Conservation (phyloP, 2,113 vertebrate species). For the Ictalurus furcatus region DNA sequence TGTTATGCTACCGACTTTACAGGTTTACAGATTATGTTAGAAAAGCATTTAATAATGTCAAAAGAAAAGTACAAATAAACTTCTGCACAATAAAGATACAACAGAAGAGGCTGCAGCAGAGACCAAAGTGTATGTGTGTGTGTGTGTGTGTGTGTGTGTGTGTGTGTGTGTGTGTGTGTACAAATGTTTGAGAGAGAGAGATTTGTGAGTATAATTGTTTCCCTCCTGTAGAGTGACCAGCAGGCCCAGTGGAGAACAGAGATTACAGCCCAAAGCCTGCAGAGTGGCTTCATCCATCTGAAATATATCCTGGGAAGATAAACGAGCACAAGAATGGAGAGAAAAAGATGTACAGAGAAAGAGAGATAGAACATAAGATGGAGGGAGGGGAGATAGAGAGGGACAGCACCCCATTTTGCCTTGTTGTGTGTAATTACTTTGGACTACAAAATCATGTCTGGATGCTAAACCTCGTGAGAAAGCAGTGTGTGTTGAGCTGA, state of each 20-base stretch:
- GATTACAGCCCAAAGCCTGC: constrained; percentile 22
- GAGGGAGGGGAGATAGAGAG: constrained; percentile 4
- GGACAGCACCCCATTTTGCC: constrained; percentile 31
- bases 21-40: neutral
- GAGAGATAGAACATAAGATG: neutral
- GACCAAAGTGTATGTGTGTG: neutral
- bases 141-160: constrained; percentile 9
- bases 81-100: neutral
- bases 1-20: neutral
- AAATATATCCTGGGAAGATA: constrained; percentile 33
- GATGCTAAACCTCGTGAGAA: neutral
- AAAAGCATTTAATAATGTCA: neutral
- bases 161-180: constrained; percentile 6
- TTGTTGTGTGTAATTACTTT: constrained; percentile 43
- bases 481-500: neutral
- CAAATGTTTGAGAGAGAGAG: constrained; percentile 16
- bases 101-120: neutral
- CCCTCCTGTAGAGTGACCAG: constrained; percentile 42
- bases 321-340: constrained; percentile 1
- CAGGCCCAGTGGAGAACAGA: constrained; percentile 41
- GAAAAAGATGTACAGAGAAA: neutral
- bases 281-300: constrained; percentile 45
- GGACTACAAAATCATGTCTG: constrained; percentile 41
- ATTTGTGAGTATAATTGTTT: constrained; percentile 32
- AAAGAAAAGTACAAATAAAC: neutral